Percentiles rank a stretch among this genome's conserved stretches.
Conservation (phyloP, 2,113 vertebrate genomes). For the Microtus ochrogaster region DNA sequence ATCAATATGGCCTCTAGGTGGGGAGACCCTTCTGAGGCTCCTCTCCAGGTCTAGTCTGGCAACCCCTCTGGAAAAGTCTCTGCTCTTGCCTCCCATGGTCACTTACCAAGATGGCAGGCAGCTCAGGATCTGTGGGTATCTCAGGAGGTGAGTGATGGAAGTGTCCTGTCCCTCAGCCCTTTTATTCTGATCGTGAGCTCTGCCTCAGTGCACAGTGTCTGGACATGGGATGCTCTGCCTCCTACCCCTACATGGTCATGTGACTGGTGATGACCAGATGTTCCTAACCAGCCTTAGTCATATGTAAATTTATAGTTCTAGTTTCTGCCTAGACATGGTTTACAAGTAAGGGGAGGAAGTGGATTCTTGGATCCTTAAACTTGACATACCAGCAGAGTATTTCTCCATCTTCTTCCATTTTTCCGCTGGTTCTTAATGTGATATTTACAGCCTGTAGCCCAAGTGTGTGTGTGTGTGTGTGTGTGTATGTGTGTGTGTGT, state of each 20-base stretch:
- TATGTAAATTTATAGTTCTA: no score
- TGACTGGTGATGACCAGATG: background rate
- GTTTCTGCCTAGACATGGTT: background rate
- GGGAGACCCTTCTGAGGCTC: background rate
- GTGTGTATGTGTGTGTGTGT: background rate
- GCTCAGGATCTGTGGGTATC: background rate
- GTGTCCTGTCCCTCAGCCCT: background rate
- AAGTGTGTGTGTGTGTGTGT: background rate
- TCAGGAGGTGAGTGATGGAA: background rate
- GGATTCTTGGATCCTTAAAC: background rate
- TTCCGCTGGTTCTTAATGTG: background rate
- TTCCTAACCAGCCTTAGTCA: background rate
- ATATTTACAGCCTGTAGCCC: background rate
- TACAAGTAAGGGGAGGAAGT: background rate
- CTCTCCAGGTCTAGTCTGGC: background rate
- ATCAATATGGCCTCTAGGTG: no score
- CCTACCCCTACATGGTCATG: background rate
- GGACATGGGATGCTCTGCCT: background rate
- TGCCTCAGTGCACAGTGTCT: background rate
- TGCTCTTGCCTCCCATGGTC: background rate
- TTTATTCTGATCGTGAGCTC: slow-evolving; percentile 37
- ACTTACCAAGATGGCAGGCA: slow-evolving; percentile 30
- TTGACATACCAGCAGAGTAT: no score
- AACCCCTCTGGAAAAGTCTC: background rate
- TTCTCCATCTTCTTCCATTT: background rate